Base-by-base conservation (phyloP, 1,140 invertebrate genomes). In the Drusus annulatus region DNA sequence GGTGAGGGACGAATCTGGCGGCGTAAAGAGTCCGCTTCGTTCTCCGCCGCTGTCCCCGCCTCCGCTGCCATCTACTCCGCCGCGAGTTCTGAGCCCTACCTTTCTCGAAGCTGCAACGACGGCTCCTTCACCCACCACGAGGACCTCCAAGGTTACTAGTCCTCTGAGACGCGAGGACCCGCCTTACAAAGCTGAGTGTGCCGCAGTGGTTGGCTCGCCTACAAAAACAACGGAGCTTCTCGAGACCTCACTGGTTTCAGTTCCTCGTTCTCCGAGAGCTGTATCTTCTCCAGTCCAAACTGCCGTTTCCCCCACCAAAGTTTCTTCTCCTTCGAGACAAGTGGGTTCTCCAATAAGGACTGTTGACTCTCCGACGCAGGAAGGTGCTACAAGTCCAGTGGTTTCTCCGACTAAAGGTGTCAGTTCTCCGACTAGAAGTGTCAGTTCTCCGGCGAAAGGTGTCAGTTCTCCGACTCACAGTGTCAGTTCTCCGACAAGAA, bases 21-120 rank as follows among this genome's bases (percentile, higher is more conserved):
- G 81, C 13, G 71, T 78, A 1, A 36, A 68, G 31, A 84, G n/a
- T 89, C 90, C 84, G 81, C 84, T 88, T 69, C 83, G 86, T 10
- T 90, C 91, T 60, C 90, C 91, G n/a, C 87, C 91, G 19, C 85
- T 88, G 36, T 90, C 90, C 15, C 90, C 91, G 17, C 86, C 91
- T 50, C 89, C 90, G 3, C 89, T 90, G 17, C 90, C 90, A 15
- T 65, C 88, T 84, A 83, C 90, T 84, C 45, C 87, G 79, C 56
- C 86, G 76, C 84, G 89, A 84, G 31, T 83, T 1, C 86, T 28
- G 86, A 87, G 63, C 84, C 86, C 82, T 45, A 85, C 28, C 19
- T 21, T 77, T 16, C 52, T 31, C 17, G 75, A 77, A 21, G 60
- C 58, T 19, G 28, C 56, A 31, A 51, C 63, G 8, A 62, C 68